A percentile compares a stretch with the other conserved stretches of the same genome.
These are phyloP conservation scores for Microcebus ravelobensis DNA, from an alignment of 2,113 vertebrate genomes.

Conservation along the genomic window DNA sequence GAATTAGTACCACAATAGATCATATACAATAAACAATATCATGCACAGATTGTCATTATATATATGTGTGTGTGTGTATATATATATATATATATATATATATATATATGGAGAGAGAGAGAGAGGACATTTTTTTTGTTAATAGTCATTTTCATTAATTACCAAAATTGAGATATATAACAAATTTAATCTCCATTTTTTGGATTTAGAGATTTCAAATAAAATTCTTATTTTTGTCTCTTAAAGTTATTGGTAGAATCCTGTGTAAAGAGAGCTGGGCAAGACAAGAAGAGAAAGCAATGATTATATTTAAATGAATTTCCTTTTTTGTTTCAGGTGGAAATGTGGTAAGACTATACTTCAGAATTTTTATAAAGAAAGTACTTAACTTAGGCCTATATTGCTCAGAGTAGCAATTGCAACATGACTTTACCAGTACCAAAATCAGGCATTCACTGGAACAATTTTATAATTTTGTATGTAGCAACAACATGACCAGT, in stretches of 20 bases:
- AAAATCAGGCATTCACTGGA: neutral
- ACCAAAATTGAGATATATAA: neutral
- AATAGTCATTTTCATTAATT: neutral
- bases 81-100: no score
- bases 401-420: neutral
- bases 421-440: neutral
- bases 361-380: neutral
- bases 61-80: no score
- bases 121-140: neutral
- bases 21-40: neutral
- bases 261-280: neutral
- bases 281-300: neutral
- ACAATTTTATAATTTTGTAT: no score
- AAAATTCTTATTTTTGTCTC: neutral
- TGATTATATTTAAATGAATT: neutral
- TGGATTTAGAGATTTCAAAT: neutral
- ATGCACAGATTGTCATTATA: neutral
- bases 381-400: neutral
- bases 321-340: neutral
- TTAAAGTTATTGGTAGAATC: neutral
- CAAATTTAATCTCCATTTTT: neutral
- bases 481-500: neutral
- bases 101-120: no score
- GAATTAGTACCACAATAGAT: neutral
- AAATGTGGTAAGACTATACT: neutral